Base-by-base conservation (phyloP, 2,888 invertebrate species). In the Serripes groenlandicus region DNA sequence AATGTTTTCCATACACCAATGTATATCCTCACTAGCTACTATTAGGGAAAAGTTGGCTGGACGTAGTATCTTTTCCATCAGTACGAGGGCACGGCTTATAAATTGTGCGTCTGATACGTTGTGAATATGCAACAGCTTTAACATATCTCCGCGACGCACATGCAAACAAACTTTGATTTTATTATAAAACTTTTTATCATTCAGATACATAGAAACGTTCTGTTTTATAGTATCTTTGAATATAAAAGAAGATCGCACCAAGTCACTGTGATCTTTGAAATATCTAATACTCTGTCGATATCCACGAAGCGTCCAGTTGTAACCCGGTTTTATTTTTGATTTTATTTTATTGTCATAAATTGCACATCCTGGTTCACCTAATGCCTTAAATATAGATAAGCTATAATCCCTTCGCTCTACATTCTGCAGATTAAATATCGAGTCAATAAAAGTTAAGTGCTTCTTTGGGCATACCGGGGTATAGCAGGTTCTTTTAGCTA, bases 81-180 rank as follows among this genome's bases (percentile, higher is more conserved):
- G n/a, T n/a, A n/a, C n/a, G n/a, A n/a, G n/a, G n/a, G n/a, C n/a
- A n/a, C n/a, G n/a, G n/a, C n/a, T n/a, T n/a, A n/a, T n/a, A n/a
- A n/a, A n/a, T n/a, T n/a, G n/a, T n/a, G n/a, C n/a, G n/a, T n/a
- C n/a, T n/a, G n/a, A n/a, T n/a, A n/a, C n/a, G n/a, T n/a, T n/a
- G n/a, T n/a, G n/a, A n/a, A n/a, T n/a, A n/a, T n/a, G n/a, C n/a
- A n/a, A n/a, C n/a, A n/a, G n/a, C n/a, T n/a, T n/a, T n/a, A n/a
- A n/a, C n/a, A n/a, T n/a, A n/a, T 66, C 66, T 1, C 66, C 66
- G 5, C 66, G 66, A 37, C 66, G 66, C 30, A 66, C 66, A 26
- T 66, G 66, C 11, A 66, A 26, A 23, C 66, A 34, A 2, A 66
- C 66, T 23, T 37, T 34, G 1, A 23, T 21, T 18, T 23, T 37